Conservation (phyloP, 1,140 invertebrate species). For the Pteromalus puparum region DNA sequence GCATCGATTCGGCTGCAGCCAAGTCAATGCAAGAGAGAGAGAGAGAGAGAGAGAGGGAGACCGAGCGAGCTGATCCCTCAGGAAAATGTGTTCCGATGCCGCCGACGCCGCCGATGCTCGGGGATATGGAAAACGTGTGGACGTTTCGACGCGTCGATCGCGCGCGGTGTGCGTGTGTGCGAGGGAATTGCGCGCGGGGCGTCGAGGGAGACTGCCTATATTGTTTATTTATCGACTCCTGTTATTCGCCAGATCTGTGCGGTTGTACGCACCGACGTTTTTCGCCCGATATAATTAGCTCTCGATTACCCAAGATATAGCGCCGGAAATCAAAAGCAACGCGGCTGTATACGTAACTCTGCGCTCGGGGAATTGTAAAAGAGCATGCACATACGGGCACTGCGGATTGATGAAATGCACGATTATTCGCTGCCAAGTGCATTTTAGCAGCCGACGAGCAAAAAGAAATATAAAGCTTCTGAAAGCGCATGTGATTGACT, state of each 20-base stretch:
- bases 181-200: too few relatives aligned
- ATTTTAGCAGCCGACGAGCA: neutral
- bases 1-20: neutral
- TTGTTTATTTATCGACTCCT: too few relatives aligned
- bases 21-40: neutral
- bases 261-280: too few relatives aligned
- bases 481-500: slow-evolving; percentile 20
- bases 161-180: too few relatives aligned
- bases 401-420: slow-evolving; percentile 6
- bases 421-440: slow-evolving; percentile 21
- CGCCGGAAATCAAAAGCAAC: neutral
- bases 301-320: neutral
- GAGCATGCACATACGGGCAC: neutral
- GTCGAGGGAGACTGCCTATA: too few relatives aligned
- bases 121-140: too few relatives aligned
- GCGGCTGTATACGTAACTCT: too few relatives aligned
- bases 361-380: neutral
- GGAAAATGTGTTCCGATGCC: slow-evolving; percentile 21
- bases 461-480: neutral
- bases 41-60: neutral
- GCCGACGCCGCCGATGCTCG: neutral
- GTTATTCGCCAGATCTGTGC: too few relatives aligned
- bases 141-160: too few relatives aligned
- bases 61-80: slow-evolving; percentile 7
- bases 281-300: too few relatives aligned